Evolutionary conservation across 2,888 invertebrate genomes (phyloP).

Genomic region (Adineta ricciae): DNA sequence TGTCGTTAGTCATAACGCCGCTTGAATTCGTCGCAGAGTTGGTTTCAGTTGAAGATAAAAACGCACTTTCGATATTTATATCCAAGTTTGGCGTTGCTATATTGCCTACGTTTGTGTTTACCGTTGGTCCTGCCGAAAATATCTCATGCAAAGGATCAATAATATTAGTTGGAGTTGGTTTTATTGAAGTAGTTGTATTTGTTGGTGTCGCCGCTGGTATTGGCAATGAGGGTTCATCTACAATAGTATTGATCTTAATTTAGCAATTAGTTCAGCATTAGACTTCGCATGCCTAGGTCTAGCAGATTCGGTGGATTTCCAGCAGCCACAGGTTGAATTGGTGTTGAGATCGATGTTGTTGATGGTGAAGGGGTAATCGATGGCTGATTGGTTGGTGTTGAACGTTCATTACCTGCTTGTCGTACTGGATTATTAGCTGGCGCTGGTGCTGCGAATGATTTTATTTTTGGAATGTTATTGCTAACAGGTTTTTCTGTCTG

Average conservation of each 20-base stretch:
- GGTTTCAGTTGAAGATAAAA: background rate
- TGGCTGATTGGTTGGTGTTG: background rate
- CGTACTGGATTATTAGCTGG: background rate
- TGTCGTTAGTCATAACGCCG: background rate
- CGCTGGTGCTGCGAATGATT: background rate
- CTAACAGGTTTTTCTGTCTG: background rate
- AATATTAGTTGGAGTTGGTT: background rate
- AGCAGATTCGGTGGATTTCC: background rate
- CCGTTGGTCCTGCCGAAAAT: background rate
- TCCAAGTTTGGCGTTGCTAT: background rate
- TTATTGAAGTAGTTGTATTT: background rate
- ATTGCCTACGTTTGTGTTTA: background rate
- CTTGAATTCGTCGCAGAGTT: background rate
- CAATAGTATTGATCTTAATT: background rate
- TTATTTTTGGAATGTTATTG: background rate
- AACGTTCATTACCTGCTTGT: background rate
- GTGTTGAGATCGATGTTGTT: background rate
- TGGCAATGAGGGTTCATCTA: background rate
- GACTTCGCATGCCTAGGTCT: background rate
- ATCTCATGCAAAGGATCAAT: background rate
- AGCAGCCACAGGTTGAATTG: background rate
- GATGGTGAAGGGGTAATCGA: background rate
- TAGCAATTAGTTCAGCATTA: background rate
- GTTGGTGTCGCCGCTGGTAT: background rate
- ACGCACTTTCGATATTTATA: background rate